Base-by-base conservation (phyloP, 2,113 vertebrate species). In the Sterna hirundo region DNA sequence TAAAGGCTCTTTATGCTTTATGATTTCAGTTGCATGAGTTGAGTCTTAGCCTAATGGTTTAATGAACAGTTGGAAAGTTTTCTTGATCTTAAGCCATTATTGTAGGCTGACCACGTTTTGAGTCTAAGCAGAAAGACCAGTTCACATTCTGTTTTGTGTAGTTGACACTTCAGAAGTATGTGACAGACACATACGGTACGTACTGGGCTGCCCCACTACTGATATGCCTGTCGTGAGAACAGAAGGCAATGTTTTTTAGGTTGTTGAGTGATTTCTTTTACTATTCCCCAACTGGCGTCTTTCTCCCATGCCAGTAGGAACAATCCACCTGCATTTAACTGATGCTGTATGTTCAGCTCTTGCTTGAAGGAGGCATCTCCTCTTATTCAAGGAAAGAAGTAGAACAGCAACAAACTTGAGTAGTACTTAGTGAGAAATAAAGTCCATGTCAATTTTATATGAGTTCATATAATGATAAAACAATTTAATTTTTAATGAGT, bases 31-130 rank as follows among this genome's bases (percentile, higher is more conserved):
- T 94, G 72, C 72, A 51, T 68, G 80, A 88, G 80, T 60, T 88
- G 86, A 96, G 69, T 88, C 44, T 94, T 88, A 88, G 52, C 49
- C 68, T 84, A 95, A 89, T 92, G 86, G 83, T 87, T 94, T 96
- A 94, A 92, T 86, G 94, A 94, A 89, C 61, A 94, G 57, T 68
- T 94, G 76, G 88, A 92, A 93, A 93, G 64, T 94, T 92, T 95
- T 93, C 92, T 94, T 94, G 76, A 81, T 96, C 92, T 96, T 71
- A 92, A 93, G 74, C 49, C 52, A 61, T 91, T 77, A 66, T 76
- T 94, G 72, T 83, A 90, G 94, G 62, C 71, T 84, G 88, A 80
- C 72, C 81, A 51, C 5, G 3, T 89, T 90, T 84, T 92, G 83
- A 93, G 61, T 84, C 49, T 87, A 79, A 94, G 74, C 83, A 95